Percentiles rank a stretch among this genome's conserved stretches.
These are phyloP conservation scores for Dipodomys spectabilis DNA, from an alignment of 2,113 vertebrate species.

Conservation along the genomic window DNA sequence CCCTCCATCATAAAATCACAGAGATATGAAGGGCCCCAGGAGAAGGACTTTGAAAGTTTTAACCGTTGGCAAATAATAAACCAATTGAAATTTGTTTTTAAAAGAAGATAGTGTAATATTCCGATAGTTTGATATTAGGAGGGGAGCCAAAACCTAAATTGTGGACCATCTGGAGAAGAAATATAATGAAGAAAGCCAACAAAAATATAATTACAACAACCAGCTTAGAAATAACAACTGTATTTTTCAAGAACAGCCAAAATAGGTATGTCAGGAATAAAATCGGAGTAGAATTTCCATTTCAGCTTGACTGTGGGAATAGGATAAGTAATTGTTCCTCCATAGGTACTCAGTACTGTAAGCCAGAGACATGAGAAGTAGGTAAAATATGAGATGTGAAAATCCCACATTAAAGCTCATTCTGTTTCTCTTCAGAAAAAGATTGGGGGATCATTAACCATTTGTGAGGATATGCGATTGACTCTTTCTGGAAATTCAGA, in stretches of 20 bases:
- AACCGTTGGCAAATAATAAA: constrained; percentile 80
- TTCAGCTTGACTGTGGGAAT: constrained; percentile 76
- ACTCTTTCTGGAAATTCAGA: not conserved
- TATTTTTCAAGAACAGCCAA: constrained; percentile 84
- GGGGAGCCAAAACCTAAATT: constrained; percentile 78
- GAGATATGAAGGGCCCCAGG: constrained; percentile 74
- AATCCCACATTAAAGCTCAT: constrained; percentile 3
- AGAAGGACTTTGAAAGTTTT: constrained; percentile 71
- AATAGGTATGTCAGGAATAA: constrained; percentile 70
- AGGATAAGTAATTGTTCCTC: constrained; percentile 69
- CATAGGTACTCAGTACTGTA: constrained; percentile 42
- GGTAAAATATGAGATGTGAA: not conserved
- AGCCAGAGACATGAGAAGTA: constrained; percentile 71
- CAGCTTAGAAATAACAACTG: constrained; percentile 84
- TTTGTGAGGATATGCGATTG: not conserved
- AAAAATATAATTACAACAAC: constrained; percentile 88
- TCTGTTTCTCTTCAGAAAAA: not conserved
- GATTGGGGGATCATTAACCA: not conserved
- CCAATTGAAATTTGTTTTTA: constrained; percentile 76
- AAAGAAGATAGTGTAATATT: constrained; percentile 70
- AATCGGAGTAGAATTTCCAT: constrained; percentile 76
- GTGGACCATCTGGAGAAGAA: constrained; percentile 83
- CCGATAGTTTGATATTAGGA: constrained; percentile 81
- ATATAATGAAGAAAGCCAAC: constrained; percentile 84
- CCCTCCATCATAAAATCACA: constrained; percentile 81